Conservation (phyloP, 2,113 vertebrate genomes). For the Accipiter cooperii region DNA sequence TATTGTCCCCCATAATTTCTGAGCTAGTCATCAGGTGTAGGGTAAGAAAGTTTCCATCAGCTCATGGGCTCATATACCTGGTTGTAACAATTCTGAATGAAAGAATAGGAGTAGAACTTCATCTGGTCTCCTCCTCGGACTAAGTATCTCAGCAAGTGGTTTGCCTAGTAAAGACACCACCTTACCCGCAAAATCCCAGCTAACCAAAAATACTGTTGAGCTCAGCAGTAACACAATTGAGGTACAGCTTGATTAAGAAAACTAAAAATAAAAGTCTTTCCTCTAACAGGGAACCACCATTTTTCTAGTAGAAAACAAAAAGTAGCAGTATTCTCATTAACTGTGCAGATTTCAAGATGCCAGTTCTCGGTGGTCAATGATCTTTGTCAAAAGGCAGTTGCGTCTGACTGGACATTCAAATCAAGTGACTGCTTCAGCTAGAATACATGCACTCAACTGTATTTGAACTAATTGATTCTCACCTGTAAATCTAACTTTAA, state of each 20-base stretch:
- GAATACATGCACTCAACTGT: neutral
- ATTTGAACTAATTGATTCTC: neutral
- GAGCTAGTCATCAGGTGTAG: neutral
- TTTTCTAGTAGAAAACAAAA: neutral
- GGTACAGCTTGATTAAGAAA: neutral
- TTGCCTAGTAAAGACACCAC: neutral
- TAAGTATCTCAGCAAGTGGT: neutral
- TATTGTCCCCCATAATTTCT: neutral
- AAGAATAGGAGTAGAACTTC: neutral
- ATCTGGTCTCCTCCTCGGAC: neutral
- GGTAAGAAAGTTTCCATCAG: neutral
- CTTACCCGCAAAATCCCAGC: neutral
- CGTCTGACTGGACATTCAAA: neutral
- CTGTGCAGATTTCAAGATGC: neutral
- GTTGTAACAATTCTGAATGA: neutral
- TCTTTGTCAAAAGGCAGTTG: neutral
- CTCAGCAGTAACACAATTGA: neutral
- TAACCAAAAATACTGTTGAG: neutral
- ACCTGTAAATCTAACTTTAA: neutral
- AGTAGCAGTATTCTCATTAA: neutral
- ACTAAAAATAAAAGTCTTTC: neutral
- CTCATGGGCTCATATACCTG: neutral
- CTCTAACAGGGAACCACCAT: neutral
- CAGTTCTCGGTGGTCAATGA: rapidly evolving
- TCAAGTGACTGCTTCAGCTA: neutral